Percentiles rank a stretch among this genome's conserved stretches.
phyloP scores from a whole-genome alignment of 2,113 vertebrate genomes.

The Xenus cinereus region DNA sequence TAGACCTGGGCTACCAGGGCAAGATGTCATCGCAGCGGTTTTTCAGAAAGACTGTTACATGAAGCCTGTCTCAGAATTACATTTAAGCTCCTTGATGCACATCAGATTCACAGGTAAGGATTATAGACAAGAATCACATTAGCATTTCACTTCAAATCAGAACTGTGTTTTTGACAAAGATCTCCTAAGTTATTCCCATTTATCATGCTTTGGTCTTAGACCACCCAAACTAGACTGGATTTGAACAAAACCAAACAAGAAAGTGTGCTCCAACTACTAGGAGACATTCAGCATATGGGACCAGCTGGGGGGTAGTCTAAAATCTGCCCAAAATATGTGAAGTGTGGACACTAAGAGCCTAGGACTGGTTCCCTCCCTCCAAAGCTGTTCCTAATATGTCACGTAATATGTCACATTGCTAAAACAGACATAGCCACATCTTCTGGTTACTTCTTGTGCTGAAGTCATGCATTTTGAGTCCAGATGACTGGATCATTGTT shows the following conservation, averaged over 20 bases:
- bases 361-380: neutral
- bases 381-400: neutral
- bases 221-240: neutral
- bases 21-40: neutral
- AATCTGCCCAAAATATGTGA: neutral
- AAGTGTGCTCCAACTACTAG: neutral
- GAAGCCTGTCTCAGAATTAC: neutral
- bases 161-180: neutral
- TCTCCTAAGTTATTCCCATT: neutral
- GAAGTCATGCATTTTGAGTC: neutral
- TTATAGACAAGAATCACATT: neutral
- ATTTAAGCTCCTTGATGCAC: neutral
- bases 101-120: neutral
- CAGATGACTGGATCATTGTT: neutral
- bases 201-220: neutral
- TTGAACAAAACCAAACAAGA: neutral
- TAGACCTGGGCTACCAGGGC: neutral
- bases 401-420: neutral
- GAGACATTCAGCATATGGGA: neutral
- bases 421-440: neutral
- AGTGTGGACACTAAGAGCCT: neutral
- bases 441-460: neutral
- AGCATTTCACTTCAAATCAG: neutral
- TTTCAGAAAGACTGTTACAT: neutral
- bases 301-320: neutral